A percentile compares a stretch with the other conserved stretches of the same genome.
phyloP scores from a whole-genome alignment of 2,113 vertebrate species.

The Calonectris borealis region DNA sequence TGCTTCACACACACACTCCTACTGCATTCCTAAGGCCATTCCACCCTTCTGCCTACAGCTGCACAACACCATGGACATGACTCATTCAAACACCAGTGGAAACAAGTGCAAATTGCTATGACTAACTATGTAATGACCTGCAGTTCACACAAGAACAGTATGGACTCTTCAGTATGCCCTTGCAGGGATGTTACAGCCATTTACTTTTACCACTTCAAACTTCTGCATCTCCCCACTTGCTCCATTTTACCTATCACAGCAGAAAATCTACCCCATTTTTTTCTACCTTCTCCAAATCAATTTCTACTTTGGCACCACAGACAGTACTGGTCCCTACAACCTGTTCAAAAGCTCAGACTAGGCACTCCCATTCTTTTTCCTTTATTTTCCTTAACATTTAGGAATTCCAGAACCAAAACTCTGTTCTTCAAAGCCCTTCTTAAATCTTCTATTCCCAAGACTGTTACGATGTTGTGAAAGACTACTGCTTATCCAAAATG shows the following conservation, averaged over 20 bases:
- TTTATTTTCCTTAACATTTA: not conserved
- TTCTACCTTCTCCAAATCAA: not conserved
- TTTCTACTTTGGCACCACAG: not conserved
- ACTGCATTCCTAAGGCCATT: conserved; percentile 31
- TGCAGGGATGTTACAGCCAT: not conserved
- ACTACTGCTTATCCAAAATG: not conserved
- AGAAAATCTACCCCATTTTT: not conserved
- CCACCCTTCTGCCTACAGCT: conserved; percentile 18
- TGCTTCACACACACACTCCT: not conserved
- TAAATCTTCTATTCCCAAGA: not conserved
- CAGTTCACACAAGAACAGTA: not conserved
- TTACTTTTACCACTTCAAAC: not conserved
- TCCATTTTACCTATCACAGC: not conserved
- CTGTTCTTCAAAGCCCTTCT: not conserved
- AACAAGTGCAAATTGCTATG: conserved; percentile 42
- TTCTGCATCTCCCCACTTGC: not conserved
- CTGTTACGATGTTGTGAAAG: not conserved
- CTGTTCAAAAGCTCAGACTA: not conserved
- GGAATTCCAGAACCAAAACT: not conserved
- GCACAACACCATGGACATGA: conserved; percentile 16
- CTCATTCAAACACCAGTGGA: conserved; percentile 37
- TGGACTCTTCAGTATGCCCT: not conserved
- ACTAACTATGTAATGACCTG: conserved; percentile 16
- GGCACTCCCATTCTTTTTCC: not conserved
- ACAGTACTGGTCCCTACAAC: not conserved